phyloP scores from a whole-genome alignment of 2,888 invertebrate genomes.

The Nemoura dubitans region DNA sequence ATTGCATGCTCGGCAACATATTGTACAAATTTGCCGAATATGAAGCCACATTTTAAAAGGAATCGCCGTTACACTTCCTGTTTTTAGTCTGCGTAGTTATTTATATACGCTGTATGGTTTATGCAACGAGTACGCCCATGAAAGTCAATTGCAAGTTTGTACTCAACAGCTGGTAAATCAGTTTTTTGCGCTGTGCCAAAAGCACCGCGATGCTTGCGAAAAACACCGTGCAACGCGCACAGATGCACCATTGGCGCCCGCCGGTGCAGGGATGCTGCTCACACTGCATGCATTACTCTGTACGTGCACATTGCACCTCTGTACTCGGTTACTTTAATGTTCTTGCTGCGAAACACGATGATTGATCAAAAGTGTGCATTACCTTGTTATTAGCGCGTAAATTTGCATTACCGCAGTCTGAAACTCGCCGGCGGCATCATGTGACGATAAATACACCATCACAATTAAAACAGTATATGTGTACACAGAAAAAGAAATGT shows the following conservation, averaged over 20 bases:
- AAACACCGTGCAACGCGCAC: background rate
- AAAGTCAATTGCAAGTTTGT: slow-evolving; percentile 2
- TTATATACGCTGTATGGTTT: background rate
- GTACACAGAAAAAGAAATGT: no score
- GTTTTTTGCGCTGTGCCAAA: background rate
- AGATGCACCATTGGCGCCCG: background rate
- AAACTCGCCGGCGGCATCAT: no score
- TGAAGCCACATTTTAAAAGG: background rate
- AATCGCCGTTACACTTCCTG: background rate
- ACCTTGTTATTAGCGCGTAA: background rate
- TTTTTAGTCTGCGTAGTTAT: background rate
- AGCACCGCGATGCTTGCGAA: background rate
- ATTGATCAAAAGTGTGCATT: background rate
- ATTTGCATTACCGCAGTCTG: no score
- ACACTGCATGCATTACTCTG: background rate
- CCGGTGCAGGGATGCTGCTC: background rate
- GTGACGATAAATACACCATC: no score
- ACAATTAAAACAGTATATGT: no score
- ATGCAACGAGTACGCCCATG: background rate
- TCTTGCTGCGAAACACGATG: background rate
- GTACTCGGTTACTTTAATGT: no score
- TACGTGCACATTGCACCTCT: no score
- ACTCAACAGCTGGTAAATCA: background rate
- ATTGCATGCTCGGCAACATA: background rate
- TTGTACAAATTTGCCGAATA: background rate